Conservation (phyloP, 2,888 invertebrate species). For the Leptinotarsa peninsularis region DNA sequence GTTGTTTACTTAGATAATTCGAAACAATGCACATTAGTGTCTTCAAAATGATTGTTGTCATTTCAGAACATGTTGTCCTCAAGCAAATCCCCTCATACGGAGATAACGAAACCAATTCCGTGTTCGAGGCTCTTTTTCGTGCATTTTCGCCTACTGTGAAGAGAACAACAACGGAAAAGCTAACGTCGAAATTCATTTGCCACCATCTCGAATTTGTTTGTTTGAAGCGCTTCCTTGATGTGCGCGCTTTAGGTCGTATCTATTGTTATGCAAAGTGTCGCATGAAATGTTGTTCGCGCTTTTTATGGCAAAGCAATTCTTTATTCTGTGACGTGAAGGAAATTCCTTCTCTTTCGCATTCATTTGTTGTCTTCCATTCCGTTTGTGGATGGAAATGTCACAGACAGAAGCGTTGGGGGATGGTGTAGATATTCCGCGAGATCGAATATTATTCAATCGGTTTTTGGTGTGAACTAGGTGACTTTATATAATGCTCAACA, state of each 20-base stretch:
- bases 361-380: neutral
- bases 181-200: conserved; percentile 17
- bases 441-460: no score
- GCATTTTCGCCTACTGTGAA: neutral
- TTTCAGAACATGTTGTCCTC: neutral
- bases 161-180: neutral
- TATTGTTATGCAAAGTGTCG: conserved; percentile 14
- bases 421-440: no score
- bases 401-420: neutral
- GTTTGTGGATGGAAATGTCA: neutral
- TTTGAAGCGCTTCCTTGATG: conserved; percentile 15
- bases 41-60: neutral
- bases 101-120: conserved; percentile 22
- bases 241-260: conserved; percentile 4
- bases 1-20: no score
- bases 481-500: no score
- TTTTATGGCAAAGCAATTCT: conserved; percentile 12
- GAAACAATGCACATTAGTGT: no score
- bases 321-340: neutral
- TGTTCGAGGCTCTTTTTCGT: neutral
- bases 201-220: conserved; percentile 8
- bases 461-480: no score
- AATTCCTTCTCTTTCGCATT: neutral
- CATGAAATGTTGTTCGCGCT: conserved; percentile 8
- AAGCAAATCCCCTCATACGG: neutral